phyloP scores from a whole-genome alignment of 2,113 vertebrate species.

The Lagenorhynchus albirostris region DNA sequence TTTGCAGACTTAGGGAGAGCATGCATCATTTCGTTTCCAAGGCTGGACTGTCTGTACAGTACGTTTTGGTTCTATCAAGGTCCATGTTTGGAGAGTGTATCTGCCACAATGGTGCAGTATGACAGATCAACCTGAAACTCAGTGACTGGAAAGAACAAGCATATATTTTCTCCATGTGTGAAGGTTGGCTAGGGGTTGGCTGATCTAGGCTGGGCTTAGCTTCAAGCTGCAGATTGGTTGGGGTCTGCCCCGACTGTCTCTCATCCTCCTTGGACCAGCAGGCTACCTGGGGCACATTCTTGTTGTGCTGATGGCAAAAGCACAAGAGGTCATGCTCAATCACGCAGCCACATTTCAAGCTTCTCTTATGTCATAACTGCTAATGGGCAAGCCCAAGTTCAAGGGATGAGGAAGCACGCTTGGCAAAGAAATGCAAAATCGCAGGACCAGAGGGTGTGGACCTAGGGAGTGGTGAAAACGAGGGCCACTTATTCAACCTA shows the following conservation, averaged over 20 bases:
- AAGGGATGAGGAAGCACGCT: not conserved
- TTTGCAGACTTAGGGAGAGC: not conserved
- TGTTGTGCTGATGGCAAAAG: not conserved
- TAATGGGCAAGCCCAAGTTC: not conserved
- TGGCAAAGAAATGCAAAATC: not conserved
- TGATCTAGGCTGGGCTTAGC: not conserved
- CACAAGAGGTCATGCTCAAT: not conserved
- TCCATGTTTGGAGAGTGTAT: not conserved
- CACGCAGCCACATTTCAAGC: not conserved
- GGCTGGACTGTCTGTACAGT: not conserved
- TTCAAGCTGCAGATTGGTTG: not conserved
- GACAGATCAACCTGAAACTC: not conserved
- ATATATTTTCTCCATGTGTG: not conserved
- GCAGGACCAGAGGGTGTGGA: not conserved
- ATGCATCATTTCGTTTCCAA: not conserved
- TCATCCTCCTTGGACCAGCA: not conserved
- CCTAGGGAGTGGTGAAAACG: not conserved
- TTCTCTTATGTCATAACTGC: not conserved
- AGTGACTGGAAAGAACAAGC: not conserved
- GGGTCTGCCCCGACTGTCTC: accelerated
- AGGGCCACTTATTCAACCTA: not conserved
- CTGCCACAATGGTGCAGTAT: not conserved
- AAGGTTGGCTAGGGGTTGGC: not conserved
- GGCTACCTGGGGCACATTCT: not conserved
- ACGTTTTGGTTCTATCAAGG: not conserved